Base-by-base conservation (phyloP, 1,140 invertebrate species). In the Drosophila auraria region DNA sequence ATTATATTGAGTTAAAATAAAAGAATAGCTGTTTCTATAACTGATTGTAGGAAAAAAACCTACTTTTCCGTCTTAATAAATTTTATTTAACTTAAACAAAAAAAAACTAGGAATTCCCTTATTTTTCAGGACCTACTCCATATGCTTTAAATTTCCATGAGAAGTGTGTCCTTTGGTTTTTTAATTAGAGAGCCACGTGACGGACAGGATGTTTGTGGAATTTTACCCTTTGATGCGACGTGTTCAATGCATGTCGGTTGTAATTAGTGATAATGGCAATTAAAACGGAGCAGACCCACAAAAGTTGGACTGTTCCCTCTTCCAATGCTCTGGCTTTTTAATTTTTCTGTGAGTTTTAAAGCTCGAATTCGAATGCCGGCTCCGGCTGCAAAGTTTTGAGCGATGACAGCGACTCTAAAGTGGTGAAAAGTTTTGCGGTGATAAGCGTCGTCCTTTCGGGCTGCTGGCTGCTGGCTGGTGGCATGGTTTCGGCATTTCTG, bases 371-470 rank as follows among this genome's bases (percentile, higher is more conserved):
- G 27, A 49, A 50, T 54, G 57, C 54, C 50, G 38, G 38, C 54
- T 44, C 47, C 33, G 70, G 45, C 72, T 71, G 59, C 51, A 81
- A 87, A 87, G 56, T 89, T 89, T 40, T 68, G 63, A 64, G 80
- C 77, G 78, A 68, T 84, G 86, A 84, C 84, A 87, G 75, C 58
- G 78, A 76, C 84, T 79, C 81, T 60, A 59, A 78, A 90, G 81
- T 89, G 81, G 74, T 56, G 78, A 81, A 87, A 89, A 89, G 81
- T 89, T 87, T 89, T 84, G 78, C 82, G 74, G 70, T 82, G 84
- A 89, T 89, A 89, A 89, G 84, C 82, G 84, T 83, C 72, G 66
- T 66, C 63, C 63, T 66, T 25, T 63, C 63, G 80, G 59, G 15
- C 9, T 38, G 20, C 40, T 49, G n/a, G 40, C 7, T 44, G 33